Evolutionary conservation across 2,797 vertebrate species (phyloP), one percentile per base, ranked within the genome.

Genomic region (Sorex maritimensis): DNA sequence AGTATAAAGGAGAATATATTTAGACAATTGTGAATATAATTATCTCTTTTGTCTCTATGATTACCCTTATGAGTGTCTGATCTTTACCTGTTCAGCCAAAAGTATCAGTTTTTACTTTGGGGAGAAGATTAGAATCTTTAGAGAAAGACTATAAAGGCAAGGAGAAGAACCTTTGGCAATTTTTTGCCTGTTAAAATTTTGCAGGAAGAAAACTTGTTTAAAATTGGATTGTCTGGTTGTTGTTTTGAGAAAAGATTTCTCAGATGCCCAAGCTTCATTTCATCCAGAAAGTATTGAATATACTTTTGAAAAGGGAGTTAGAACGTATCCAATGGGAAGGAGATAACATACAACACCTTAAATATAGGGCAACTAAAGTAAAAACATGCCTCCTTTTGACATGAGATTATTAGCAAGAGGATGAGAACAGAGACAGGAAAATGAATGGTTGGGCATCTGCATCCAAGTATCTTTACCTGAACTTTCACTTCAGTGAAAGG

Each of bases 111-210:
- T 72, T 81, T 67, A 5, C 49, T 10, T 61, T 38, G 34, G 2
- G 38, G 10, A 81, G 81, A 55, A 84, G 14, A 61, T 85, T 41
- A 80, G 41, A 71, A 90, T 1, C 75, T 52, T 78, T 72, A 85
- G 41, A 81, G 5, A 88, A 92, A 88, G 24, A 75, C 17, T 26
- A 1, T 65, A 58, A 67, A 63, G 15, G 11, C 4, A 14, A 65
- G 10, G 9, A 61, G 17, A 17, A 2, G 8, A 34, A 84, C 5
- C 3, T 8, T 85, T 86, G n/a, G 9, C 44, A 93, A 84, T 41
- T n/a, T 67, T 93, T 81, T 91, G 17, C 52, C 14, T 55, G 72
- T 34, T 23, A 79, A 93, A 71, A 78, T 17, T 26, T 71, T 90
- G 5, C 12, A 68, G 68, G 26, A 72, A 82, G n/a, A 67, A 93